Percentiles rank a stretch among this genome's conserved stretches.
phyloP scores from a whole-genome alignment of 2,888 invertebrate species.

The Caenorhabditis wallacei region DNA sequence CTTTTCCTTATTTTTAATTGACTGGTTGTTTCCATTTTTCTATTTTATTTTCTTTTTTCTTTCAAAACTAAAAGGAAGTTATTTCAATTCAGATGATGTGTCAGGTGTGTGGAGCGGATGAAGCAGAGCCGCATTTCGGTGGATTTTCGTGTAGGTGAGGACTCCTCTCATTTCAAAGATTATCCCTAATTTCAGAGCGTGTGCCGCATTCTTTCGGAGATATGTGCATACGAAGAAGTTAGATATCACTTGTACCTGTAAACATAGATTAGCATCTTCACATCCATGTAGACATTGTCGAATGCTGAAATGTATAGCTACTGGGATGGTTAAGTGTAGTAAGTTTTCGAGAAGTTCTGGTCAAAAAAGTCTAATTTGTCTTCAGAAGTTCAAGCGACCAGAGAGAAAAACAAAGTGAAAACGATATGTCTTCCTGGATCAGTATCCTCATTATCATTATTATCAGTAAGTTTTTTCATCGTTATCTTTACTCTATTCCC shows the following conservation, averaged over 20 bases:
- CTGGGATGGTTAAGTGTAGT: conserved; percentile 50
- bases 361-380: not conserved
- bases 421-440: conserved; percentile 5
- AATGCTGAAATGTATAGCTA: conserved; percentile 53
- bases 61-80: not conserved
- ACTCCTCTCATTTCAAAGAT: not conserved
- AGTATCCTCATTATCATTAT: conserved; percentile 7
- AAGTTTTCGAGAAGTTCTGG: not conserved
- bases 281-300: conserved; percentile 54
- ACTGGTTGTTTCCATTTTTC: not conserved
- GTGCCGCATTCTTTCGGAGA: conserved; percentile 50
- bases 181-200: conserved; percentile 22
- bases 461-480: conserved; percentile 21
- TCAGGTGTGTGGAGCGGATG: conserved; percentile 37
- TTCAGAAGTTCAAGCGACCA: conserved; percentile 50
- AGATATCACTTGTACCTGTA: conserved; percentile 35
- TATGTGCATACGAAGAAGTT: conserved; percentile 45
- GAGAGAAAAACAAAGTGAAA: conserved; percentile 30
- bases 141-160: conserved; percentile 49
- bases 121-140: conserved; percentile 43
- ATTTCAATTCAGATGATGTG: conserved; percentile 44
- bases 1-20: not conserved
- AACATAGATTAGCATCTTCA: conserved; percentile 16
- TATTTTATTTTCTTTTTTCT: too few relatives aligned
- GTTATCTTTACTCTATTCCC: not conserved